Base-by-base conservation (phyloP, 2,113 vertebrate species). In the Pipra filicauda region DNA sequence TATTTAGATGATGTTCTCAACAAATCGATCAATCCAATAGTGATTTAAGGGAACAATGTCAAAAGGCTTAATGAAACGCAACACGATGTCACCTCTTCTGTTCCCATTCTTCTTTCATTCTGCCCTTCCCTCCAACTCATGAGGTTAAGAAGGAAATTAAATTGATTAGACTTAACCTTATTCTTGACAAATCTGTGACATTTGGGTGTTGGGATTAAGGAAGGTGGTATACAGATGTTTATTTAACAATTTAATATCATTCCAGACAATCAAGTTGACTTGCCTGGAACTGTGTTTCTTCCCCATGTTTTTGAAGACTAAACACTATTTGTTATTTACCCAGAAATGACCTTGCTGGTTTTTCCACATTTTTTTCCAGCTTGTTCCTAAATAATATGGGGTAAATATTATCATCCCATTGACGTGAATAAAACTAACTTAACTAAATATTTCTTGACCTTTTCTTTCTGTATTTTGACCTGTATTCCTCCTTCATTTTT, bases 401-500 rank as follows among this genome's bases (percentile, higher is more conserved):
- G 5, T 85, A 61, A 91, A 75, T 82, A 76, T 26, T 88, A 26
- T 43, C 39, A 44, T 85, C 62, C 73, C 41, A 8, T 46, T 91
- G 73, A 82, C 0, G 0, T 91, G 88, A 89, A 51, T 94, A 55
- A 85, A 91, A 74, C 37, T 62, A 82, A 72, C 39, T 58, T 78
- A 76, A 85, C 52, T 86, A 78, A 93, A 51, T 85, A 69, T 58
- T 72, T 81, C 35, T 85, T 93, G 81, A 89, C 70, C 74, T 61
- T 2, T 72, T 85, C 61, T 65, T 87, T 94, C 82, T 91, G 37
- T 88, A 49, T 88, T 93, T 88, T 93, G 81, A 85, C 85, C 81
- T 88, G 52, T 75, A 73, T 88, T 90, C 27, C 26, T 91, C 28
- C n/a, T 85, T 41, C 64, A 54, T 83, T 94, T 71, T 91, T 93